Base-by-base conservation (phyloP, 1,140 invertebrate genomes). In the Scaptomyza hsui region DNA sequence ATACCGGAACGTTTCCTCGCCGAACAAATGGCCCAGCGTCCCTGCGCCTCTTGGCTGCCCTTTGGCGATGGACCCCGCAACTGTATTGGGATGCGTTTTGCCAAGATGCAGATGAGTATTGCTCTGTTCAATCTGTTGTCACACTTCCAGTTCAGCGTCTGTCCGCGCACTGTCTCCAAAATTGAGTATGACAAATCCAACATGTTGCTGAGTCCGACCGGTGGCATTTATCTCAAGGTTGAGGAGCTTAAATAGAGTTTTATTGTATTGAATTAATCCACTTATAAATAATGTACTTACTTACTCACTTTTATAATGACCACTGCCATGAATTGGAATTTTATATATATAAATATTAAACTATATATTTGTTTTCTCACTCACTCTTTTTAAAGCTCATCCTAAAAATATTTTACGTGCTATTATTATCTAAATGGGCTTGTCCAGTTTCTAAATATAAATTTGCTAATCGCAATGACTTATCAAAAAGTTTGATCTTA, bases 41-140 rank as follows among this genome's bases (percentile, higher is more conserved):
- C 93, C 57, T 92, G 92, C 0, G 92, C 89, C 51, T 79, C 92
- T 1, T 95, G 93, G 86, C 74, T 94, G 35, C 93, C 94, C 29
- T 94, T 95, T 73, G 93, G 93, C 29, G 92, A 93, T 70, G 93
- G 93, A 37, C 93, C 93, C 2, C 92, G 92, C 12, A 92, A 92
- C 77, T 94, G 93, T 69, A 93, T 93, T 57, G 93, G 93, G 0
- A 83, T 85, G 67, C 70, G 92, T 19, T 93, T 93, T 63, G 93
- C 90, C 4, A 83, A 92, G 51, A 91, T 93, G 86, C 92, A 92
- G 62, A 90, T 89, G 5, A 89, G 90, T 62, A 65, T 92, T 10
- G 92, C 89, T 3, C 61, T 93, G 3, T 75, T 91, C 1, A 68
- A 89, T 5, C 55, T 93, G 5, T 61, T 93, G 3, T 73, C 48